Evolutionary conservation across 2,888 invertebrate genomes (phyloP).

Genomic region (Luffia ferchaultella): DNA sequence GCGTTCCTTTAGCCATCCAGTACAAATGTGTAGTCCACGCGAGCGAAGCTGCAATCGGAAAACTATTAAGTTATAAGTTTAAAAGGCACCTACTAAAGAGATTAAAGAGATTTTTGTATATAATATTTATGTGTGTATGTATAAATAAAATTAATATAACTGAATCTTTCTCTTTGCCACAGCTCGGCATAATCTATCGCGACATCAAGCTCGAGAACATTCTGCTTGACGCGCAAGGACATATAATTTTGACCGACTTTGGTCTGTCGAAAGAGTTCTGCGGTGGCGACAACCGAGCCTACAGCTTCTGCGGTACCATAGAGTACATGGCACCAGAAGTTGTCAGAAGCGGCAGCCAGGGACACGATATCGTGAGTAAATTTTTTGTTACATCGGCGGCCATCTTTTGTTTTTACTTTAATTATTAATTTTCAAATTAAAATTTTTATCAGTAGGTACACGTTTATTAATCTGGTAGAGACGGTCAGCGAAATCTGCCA

Average conservation of each 20-base stretch:
- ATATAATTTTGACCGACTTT: slow-evolving; percentile 97
- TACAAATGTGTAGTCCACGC: too few species aligned
- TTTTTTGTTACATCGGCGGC: background rate
- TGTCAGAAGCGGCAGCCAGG: slow-evolving; percentile 82
- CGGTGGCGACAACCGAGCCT: slow-evolving; percentile 79
- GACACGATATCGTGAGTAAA: slow-evolving; percentile 92
- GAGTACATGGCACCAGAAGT: slow-evolving; percentile 98
- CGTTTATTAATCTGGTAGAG: background rate
- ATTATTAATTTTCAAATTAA: too few species aligned
- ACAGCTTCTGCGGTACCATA: slow-evolving; percentile 98
- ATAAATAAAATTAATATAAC: too few species aligned
- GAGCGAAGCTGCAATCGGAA: too few species aligned
- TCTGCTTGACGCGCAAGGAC: slow-evolving; percentile 91
- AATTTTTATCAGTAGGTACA: too few species aligned
- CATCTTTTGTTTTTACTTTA: background rate
- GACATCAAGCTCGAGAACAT: slow-evolving; percentile 99
- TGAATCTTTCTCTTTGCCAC: too few species aligned
- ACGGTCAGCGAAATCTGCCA: background rate
- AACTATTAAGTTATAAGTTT: too few species aligned
- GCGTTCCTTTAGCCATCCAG: too few species aligned
- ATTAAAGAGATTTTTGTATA: too few species aligned
- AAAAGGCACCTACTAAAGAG: too few species aligned
- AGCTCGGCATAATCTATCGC: slow-evolving; percentile 96
- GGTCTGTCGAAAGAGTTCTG: slow-evolving; percentile 96
- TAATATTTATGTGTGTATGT: too few species aligned